Evolutionary conservation across 2,888 invertebrate genomes (phyloP).

Genomic region (Vannuccia rotundouncinata): DNA sequence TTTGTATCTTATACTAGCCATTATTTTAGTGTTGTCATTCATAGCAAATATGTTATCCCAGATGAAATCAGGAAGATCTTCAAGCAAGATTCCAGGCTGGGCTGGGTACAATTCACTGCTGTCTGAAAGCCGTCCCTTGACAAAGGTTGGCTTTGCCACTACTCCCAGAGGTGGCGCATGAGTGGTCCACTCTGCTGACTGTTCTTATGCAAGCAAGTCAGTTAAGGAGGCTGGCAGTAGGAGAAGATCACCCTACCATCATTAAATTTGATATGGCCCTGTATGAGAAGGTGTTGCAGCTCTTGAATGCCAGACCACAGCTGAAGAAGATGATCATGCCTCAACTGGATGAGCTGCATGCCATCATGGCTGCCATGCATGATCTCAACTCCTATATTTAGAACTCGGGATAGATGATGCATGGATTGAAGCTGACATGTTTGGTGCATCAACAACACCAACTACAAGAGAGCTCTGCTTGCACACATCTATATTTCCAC

Average conservation of each 20-base stretch:
- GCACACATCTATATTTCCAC: conserved; percentile 37
- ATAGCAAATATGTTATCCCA: too few species aligned
- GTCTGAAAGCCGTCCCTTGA: conserved; percentile 36
- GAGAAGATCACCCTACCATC: conserved; percentile 38
- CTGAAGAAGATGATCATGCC: conserved; percentile 37
- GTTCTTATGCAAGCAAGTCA: conserved; percentile 30
- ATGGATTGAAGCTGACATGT: conserved; percentile 35
- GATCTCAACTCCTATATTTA: conserved; percentile 34
- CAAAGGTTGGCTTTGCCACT: conserved; percentile 32
- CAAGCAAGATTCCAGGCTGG: conserved; percentile 35
- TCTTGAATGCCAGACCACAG: conserved; percentile 38
- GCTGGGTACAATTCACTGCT: conserved; percentile 39
- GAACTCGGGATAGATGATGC: conserved; percentile 39
- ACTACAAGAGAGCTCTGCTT: too few species aligned
- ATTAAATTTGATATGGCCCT: conserved; percentile 40
- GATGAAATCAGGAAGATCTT: conserved; percentile 33
- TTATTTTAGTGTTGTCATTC: too few species aligned
- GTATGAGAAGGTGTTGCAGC: conserved; percentile 40
- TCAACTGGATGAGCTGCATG: conserved; percentile 38
- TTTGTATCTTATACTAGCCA: conserved; percentile 20
- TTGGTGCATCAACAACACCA: conserved; percentile 30
- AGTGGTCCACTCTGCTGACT: conserved; percentile 38
- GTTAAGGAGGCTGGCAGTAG: conserved; percentile 27
- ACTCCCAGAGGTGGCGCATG: conserved; percentile 39
- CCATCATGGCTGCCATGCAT: conserved; percentile 35